Conservation (phyloP, 2,113 vertebrate genomes). For the Kryptolebias marmoratus region DNA sequence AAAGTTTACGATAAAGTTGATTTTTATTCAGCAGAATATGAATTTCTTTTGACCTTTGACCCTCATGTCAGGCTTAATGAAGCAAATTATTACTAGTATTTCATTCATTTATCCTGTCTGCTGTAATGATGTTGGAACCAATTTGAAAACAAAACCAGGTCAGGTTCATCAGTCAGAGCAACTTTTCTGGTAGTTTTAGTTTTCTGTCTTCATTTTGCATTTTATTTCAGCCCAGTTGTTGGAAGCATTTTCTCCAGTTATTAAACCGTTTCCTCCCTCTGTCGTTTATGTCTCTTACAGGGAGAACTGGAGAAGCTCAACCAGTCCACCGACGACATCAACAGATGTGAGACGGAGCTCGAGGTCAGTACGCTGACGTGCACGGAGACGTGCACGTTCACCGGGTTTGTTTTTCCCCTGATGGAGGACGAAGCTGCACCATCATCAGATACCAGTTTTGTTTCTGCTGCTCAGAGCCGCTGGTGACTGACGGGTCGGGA, state of each 20-base stretch:
- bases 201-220: neutral
- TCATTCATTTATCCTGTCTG: too few relatives aligned
- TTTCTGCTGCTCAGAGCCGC: neutral
- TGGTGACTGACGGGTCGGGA: neutral
- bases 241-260: constrained; percentile 3
- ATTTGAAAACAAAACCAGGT: too few relatives aligned
- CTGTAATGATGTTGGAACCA: too few relatives aligned
- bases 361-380: constrained; percentile 84
- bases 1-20: too few relatives aligned
- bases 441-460: constrained; percentile 1
- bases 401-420: neutral
- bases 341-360: constrained; percentile 93
- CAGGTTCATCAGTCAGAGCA: too few relatives aligned
- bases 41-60: too few relatives aligned
- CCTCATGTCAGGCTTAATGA: neutral
- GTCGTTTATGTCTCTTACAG: constrained; percentile 68
- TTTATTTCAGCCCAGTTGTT: neutral
- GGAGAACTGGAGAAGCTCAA: constrained; percentile 98
- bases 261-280: neutral
- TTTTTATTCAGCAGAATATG: too few relatives aligned
- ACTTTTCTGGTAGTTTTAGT: too few relatives aligned
- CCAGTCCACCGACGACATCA: constrained; percentile 96
- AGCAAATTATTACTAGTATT: too few relatives aligned
- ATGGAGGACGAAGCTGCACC: neutral
- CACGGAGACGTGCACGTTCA: neutral